Percentiles rank a stretch among this genome's conserved stretches.
phyloP scores from a whole-genome alignment of 1,140 invertebrate genomes.

The Atta texana region DNA sequence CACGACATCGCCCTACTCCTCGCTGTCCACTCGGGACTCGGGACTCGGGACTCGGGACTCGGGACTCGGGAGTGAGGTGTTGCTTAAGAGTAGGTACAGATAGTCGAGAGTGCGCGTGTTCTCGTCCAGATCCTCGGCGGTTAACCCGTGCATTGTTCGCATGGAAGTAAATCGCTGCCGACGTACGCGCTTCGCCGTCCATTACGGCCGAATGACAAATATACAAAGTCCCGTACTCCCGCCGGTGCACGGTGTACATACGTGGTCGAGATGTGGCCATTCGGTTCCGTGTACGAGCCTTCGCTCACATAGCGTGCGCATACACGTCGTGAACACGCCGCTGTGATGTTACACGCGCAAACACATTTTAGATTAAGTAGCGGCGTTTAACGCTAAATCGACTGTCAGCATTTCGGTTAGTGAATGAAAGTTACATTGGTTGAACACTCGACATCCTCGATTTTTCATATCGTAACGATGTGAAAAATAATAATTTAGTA shows the following conservation, averaged over 20 bases:
- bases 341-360: slow-evolving; percentile 21
- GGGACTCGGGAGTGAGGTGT: slow-evolving; percentile 35
- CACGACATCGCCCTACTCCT: not conserved
- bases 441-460: not conserved
- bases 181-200: slow-evolving; percentile 36
- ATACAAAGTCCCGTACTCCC: slow-evolving; percentile 47
- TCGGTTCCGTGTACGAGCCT: not conserved
- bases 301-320: not conserved
- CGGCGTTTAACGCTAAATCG: slow-evolving; percentile 24
- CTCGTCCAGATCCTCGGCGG: slow-evolving; percentile 22
- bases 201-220: slow-evolving; percentile 56
- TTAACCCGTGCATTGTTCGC: slow-evolving; percentile 57
- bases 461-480: not conserved
- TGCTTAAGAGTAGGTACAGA: not conserved
- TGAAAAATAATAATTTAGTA: not conserved
- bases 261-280: slow-evolving; percentile 6
- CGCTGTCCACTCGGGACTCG: slow-evolving; percentile 16
- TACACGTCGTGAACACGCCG: not conserved
- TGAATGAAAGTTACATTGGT: not conserved
- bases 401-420: not conserved
- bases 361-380: slow-evolving; percentile 12
- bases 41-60: too few species aligned
- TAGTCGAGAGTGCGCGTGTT: slow-evolving; percentile 41
- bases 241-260: not conserved
- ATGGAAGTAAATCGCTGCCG: slow-evolving; percentile 44